Percentiles rank a stretch among this genome's conserved stretches.
phyloP scores from a whole-genome alignment of 2,797 vertebrate species.

The Diceros bicornis region DNA sequence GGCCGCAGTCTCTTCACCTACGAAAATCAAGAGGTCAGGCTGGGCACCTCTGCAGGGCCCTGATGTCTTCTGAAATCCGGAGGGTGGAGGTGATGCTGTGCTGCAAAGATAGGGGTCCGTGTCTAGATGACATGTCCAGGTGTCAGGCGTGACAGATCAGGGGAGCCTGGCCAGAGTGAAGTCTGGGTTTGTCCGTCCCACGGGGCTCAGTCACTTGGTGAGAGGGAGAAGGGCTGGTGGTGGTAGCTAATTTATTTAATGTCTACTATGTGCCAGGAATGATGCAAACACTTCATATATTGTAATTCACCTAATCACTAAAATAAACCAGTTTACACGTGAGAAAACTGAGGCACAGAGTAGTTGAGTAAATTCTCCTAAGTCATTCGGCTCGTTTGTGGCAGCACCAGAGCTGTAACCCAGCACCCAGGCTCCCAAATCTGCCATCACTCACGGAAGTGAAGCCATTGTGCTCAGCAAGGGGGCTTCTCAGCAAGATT shows the following conservation, averaged over 20 bases:
- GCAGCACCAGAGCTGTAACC: background rate
- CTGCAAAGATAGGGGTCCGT: background rate
- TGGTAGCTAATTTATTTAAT: background rate
- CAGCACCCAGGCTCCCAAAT: background rate
- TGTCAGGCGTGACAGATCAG: background rate
- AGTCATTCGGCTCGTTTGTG: background rate
- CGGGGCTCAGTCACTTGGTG: background rate
- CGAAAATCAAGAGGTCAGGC: background rate
- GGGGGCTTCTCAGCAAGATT: background rate
- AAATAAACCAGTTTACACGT: background rate
- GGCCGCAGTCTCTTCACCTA: background rate
- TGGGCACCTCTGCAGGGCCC: background rate
- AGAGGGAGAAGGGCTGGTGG: background rate
- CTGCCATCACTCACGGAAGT: background rate
- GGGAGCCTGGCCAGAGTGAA: background rate
- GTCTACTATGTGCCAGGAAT: background rate
- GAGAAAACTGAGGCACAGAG: background rate
- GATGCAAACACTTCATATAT: background rate
- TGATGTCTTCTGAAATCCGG: background rate
- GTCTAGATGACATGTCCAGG: background rate
- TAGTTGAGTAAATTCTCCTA: background rate
- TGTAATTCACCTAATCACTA: conserved; percentile 20
- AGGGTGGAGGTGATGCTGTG: background rate
- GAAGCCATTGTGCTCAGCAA: background rate
- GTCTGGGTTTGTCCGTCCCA: background rate